These are phyloP conservation scores for Agonum fuliginosum DNA, from an alignment of 2,888 invertebrate genomes.

Conservation along the genomic window DNA sequence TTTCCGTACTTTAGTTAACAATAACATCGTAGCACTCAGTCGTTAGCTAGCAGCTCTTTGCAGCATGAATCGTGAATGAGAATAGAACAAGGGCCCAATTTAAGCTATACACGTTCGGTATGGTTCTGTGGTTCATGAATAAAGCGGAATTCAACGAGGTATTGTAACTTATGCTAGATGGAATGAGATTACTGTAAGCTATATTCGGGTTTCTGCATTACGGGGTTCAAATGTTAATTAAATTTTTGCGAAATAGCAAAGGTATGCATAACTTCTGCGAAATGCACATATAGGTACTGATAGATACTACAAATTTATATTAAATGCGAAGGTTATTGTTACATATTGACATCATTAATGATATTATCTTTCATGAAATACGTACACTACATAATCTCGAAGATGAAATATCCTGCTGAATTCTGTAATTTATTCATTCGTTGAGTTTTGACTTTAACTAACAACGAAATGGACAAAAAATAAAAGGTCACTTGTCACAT, in stretches of 20 bases:
- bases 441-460: no score
- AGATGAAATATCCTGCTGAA: no score
- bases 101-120: background rate
- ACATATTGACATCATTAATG: no score
- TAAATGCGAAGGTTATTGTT: no score
- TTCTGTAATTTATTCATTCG: no score
- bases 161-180: background rate
- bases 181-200: background rate
- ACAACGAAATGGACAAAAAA: no score
- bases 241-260: background rate
- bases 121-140: background rate
- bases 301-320: no score
- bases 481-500: no score
- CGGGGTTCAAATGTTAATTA: background rate
- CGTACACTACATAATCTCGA: no score
- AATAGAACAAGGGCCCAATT: background rate
- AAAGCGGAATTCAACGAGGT: background rate
- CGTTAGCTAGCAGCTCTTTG: background rate
- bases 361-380: no score
- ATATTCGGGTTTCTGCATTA: background rate
- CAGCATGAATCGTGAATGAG: background rate
- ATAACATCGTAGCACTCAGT: background rate
- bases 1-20: background rate
- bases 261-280: no score
- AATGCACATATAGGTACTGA: no score